Evolutionary conservation across 2,113 vertebrate species (phyloP), one percentile per base, ranked within the genome.

Genomic region (Chloropsis hardwickii): DNA sequence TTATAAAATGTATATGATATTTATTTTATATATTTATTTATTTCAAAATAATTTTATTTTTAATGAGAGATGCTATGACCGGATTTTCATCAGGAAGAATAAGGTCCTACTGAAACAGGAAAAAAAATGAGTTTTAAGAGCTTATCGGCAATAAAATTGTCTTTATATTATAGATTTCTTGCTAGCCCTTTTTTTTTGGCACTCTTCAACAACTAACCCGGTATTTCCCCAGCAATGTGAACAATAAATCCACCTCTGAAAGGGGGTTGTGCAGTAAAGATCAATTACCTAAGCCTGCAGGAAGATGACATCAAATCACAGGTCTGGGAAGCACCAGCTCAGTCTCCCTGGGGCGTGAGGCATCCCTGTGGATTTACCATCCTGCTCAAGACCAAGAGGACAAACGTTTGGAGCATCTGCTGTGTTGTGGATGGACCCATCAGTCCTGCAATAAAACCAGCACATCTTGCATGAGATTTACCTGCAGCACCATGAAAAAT

Each of bases 11-110:
- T 99, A 99, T 99, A 98, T 99, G 98, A 98, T 99, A 99, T 99
- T 99, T 99, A 99, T 99, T 99, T 99, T 98, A 98, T 98, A 98
- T 98, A 98, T 98, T 99, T 99, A 99, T 99, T 99, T 99, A 99
- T 99, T 99, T 99, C 98, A 97, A 97, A 98, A 98, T 97, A 98
- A 98, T 97, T 98, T 98, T 98, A 98, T 98, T 98, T 98, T 98
- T 98, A 98, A 98, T 98, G 98, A 98, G 96, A 98, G 98, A 98
- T 98, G 97, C 96, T 98, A 98, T 98, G 97, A 97, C 97, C 97
- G 92, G 97, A 98, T 98, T 98, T 98, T 98, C 97, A 97, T 98
- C 98, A 97, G 97, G 96, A 98, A 98, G 97, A 97, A 97, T 96
- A 98, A 98, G 96, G 97, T 98, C 98, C 98, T 98, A 98, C 97